Conservation (phyloP, 2,888 invertebrate genomes). For the Norana najaformis region DNA sequence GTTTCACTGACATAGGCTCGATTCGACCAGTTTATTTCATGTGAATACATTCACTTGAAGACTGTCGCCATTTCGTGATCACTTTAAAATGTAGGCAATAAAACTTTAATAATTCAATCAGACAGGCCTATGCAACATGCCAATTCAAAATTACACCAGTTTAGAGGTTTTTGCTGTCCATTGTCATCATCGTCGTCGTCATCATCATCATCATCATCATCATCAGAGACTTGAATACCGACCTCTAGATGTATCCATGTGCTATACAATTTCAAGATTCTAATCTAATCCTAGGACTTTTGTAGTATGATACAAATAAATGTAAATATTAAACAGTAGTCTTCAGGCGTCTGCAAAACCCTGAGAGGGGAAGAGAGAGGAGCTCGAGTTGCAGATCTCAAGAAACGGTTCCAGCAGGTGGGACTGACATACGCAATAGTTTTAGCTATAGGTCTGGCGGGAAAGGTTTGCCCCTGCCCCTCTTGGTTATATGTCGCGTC, state of each 20-base stretch:
- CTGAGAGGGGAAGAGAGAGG: too few species aligned
- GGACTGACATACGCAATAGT: too few species aligned
- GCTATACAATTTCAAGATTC: background rate
- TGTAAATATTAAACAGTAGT: too few species aligned
- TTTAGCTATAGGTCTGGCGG: too few species aligned
- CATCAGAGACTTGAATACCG: background rate
- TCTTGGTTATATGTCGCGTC: too few species aligned
- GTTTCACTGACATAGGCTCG: background rate
- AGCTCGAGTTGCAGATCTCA: too few species aligned
- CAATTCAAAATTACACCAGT: background rate
- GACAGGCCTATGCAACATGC: background rate
- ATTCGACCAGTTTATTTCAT: constrained; percentile 1
- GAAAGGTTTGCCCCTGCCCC: too few species aligned
- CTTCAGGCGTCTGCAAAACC: too few species aligned
- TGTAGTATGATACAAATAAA: too few species aligned
- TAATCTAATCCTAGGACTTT: background rate
- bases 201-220: background rate
- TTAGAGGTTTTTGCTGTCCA: background rate
- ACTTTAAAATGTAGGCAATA: background rate
- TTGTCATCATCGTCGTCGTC: too few species aligned
- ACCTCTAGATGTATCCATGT: background rate
- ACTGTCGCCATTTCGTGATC: background rate
- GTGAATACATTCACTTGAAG: background rate
- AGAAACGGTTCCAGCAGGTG: too few species aligned
- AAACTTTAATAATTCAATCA: background rate